Percentiles rank a stretch among this genome's conserved stretches.
These are phyloP conservation scores for Trichogramma evanescens DNA, from an alignment of 2,888 invertebrate genomes.

Conservation along the genomic window DNA sequence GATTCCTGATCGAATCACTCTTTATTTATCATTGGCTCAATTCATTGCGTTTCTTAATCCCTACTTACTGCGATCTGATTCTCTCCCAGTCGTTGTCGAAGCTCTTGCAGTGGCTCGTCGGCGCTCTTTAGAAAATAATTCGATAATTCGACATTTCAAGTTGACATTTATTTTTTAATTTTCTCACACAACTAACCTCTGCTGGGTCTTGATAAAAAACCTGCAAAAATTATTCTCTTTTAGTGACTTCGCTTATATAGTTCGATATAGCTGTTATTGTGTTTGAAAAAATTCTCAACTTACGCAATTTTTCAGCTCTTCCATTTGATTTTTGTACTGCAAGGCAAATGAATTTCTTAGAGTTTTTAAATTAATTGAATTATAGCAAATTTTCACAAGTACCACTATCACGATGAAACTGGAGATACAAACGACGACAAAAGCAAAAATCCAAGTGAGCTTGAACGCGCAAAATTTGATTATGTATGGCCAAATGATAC, in stretches of 20 bases:
- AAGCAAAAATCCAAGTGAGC: constrained; percentile 33
- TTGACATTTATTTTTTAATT: background rate
- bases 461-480: constrained; percentile 29
- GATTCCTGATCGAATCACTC: constrained; percentile 19
- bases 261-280: too few species aligned
- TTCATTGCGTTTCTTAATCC: background rate
- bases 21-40: constrained; percentile 17
- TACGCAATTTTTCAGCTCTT: constrained; percentile 30
- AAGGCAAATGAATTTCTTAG: constrained; percentile 16
- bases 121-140: too few species aligned
- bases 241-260: too few species aligned
- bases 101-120: too few species aligned
- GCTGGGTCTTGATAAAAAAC: constrained; percentile 1
- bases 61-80: too few species aligned
- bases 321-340: constrained; percentile 28
- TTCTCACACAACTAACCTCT: constrained; percentile 9
- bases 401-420: constrained; percentile 33
- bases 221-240: constrained; percentile 2
- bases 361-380: background rate
- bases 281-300: constrained; percentile 14
- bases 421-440: constrained; percentile 29
- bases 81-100: too few species aligned
- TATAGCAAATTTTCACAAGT: constrained; percentile 15
- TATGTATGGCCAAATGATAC: constrained; percentile 25
- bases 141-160: too few species aligned